A percentile compares a stretch with the other conserved stretches of the same genome.
Evolutionary conservation across 2,113 vertebrate species (phyloP).

Genomic region (Amphilophus citrinellus): DNA sequence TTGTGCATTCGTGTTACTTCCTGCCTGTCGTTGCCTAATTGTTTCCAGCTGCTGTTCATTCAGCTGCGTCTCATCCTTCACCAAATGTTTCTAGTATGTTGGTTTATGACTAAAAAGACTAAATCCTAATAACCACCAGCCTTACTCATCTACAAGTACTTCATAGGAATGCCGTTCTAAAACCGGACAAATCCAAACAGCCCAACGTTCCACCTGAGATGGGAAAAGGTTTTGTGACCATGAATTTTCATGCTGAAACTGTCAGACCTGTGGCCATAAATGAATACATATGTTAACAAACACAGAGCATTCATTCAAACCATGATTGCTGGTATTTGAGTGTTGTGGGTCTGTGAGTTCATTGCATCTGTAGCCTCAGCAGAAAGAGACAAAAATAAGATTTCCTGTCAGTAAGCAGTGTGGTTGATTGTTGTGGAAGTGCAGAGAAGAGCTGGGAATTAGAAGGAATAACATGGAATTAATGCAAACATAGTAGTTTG

Average conservation of each 20-base stretch:
- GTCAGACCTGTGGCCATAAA: too few relatives aligned
- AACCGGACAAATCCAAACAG: not conserved
- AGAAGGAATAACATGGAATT: not conserved
- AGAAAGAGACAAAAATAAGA: not conserved
- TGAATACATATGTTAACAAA: too few relatives aligned
- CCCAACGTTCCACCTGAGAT: not conserved
- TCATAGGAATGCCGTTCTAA: not conserved
- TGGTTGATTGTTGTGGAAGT: not conserved
- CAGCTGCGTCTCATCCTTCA: not conserved
- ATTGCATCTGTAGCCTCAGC: not conserved
- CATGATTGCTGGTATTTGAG: too few relatives aligned
- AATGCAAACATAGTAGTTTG: not conserved
- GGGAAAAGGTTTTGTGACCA: too few relatives aligned
- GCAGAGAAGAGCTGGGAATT: not conserved
- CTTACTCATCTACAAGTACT: not conserved
- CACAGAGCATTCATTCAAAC: too few relatives aligned
- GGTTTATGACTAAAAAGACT: not conserved
- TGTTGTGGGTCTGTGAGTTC: not conserved
- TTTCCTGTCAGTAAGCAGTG: not conserved
- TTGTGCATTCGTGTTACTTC: not conserved
- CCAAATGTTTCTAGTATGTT: not conserved
- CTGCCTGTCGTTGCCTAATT: not conserved
- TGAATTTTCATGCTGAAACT: too few relatives aligned
- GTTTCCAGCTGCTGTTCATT: slow-evolving; percentile 2
- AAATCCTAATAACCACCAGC: not conserved